These are phyloP conservation scores for Lepisosteus oculatus DNA, from an alignment of 2,113 vertebrate genomes.

Conservation along the genomic window DNA sequence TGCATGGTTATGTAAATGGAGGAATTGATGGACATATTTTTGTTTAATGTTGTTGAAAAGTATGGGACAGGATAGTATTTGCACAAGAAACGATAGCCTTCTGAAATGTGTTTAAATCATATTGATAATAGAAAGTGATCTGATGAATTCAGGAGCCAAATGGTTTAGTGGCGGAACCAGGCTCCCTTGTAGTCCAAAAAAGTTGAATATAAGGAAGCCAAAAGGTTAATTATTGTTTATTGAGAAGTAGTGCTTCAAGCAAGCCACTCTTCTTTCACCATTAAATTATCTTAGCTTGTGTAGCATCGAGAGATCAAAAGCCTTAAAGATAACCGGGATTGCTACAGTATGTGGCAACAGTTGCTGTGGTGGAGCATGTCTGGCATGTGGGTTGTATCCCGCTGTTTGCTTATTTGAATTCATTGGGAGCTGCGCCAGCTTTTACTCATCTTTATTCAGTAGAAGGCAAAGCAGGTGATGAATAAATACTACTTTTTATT, in stretches of 20 bases:
- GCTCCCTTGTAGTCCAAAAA: constrained; percentile 42
- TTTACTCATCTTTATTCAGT: constrained; percentile 49
- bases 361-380: constrained; percentile 54
- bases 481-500: constrained; percentile 43
- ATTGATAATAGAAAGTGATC: constrained; percentile 9
- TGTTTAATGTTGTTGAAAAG: too few relatives aligned
- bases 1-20: too few relatives aligned
- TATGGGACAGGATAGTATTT: too few relatives aligned
- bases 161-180: constrained; percentile 48
- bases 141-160: constrained; percentile 34
- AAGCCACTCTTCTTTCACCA: constrained; percentile 2
- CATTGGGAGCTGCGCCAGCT: constrained; percentile 45
- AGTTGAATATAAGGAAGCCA: constrained; percentile 43
- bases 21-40: too few relatives aligned
- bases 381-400: constrained; percentile 51
- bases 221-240: constrained; percentile 57
- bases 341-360: constrained; percentile 45
- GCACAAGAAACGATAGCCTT: too few relatives aligned
- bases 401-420: constrained; percentile 60
- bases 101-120: too few relatives aligned
- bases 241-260: constrained; percentile 29
- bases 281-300: constrained; percentile 17
- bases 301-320: constrained; percentile 46
- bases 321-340: constrained; percentile 42
- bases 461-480: constrained; percentile 42